Evolutionary conservation across 64 coral and sea anemone genomes (phyloP).

Genomic region (Acropora tenuis): DNA sequence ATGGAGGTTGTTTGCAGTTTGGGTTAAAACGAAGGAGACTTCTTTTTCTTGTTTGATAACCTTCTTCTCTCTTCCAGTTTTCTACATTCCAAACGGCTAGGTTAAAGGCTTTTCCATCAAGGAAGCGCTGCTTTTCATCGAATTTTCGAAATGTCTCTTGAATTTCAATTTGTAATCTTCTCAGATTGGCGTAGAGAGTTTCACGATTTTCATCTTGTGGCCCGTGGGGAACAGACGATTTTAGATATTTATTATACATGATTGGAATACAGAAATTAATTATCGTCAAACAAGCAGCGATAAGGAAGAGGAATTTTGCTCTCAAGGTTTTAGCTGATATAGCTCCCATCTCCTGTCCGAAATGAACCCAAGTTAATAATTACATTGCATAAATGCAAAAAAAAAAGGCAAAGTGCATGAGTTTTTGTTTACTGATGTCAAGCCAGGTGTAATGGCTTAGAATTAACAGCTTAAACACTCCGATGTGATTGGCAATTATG

Average conservation of each 20-base stretch:
- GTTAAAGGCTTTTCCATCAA: not conserved
- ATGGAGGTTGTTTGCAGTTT: constrained; percentile 35
- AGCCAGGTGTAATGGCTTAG: no score
- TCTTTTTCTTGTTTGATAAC: no score
- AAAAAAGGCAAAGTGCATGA: no score
- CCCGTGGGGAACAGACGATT: not conserved
- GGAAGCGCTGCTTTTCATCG: not conserved
- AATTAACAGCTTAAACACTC: no score
- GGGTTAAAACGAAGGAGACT: not conserved
- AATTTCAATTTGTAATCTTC: constrained; percentile 12
- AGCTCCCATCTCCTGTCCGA: no score
- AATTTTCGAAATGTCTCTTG: not conserved
- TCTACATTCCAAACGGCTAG: not conserved
- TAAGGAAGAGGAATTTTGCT: not conserved
- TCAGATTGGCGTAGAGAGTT: not conserved
- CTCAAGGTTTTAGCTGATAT: no score
- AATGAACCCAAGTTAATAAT: no score
- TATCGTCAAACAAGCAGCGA: not conserved
- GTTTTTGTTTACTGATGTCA: no score
- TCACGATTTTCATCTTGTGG: not conserved
- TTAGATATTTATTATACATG: not conserved
- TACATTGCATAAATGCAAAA: no score
- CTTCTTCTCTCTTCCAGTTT: not conserved
- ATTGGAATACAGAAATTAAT: not conserved
- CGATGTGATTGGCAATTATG: no score